Percentiles rank a stretch among this genome's conserved stretches.
phyloP scores from a whole-genome alignment of 2,888 invertebrate genomes.

The Polietes domitor region DNA sequence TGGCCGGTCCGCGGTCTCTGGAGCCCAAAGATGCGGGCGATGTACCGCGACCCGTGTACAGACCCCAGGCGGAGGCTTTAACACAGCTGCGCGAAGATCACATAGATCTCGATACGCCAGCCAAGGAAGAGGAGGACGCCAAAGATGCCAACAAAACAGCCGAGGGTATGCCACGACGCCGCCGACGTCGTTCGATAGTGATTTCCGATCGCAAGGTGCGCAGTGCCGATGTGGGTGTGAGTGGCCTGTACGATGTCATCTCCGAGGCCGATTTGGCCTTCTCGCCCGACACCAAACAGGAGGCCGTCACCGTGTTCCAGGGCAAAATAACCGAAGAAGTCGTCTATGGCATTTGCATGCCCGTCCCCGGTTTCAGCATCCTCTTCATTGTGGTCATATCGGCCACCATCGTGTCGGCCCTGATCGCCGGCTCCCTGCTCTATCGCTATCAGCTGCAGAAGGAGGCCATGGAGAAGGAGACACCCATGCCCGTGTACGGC shows the following conservation, averaged over 20 bases:
- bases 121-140: constrained; percentile 53
- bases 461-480: constrained; percentile 83
- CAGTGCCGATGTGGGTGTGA: constrained; percentile 94
- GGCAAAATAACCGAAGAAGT: constrained; percentile 94
- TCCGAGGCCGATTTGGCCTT: constrained; percentile 95
- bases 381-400: constrained; percentile 93
- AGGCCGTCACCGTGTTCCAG: constrained; percentile 93
- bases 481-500: constrained; percentile 83
- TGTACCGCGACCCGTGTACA: constrained; percentile 77
- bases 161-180: constrained; percentile 76
- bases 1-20: constrained; percentile 82
- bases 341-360: constrained; percentile 95
- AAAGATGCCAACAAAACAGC: constrained; percentile 54
- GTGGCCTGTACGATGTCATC: constrained; percentile 94
- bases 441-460: constrained; percentile 90
- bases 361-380: constrained; percentile 93
- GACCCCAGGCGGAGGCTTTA: constrained; percentile 74
- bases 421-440: constrained; percentile 92
- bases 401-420: constrained; percentile 92
- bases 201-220: constrained; percentile 88
- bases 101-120: constrained; percentile 72
- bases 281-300: constrained; percentile 89
- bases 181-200: constrained; percentile 85
- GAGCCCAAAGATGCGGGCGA: constrained; percentile 77
- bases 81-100: constrained; percentile 73